A percentile compares a stretch with the other conserved stretches of the same genome.
Conservation (phyloP, 1,140 invertebrate genomes). For the Halesus radiatus region DNA sequence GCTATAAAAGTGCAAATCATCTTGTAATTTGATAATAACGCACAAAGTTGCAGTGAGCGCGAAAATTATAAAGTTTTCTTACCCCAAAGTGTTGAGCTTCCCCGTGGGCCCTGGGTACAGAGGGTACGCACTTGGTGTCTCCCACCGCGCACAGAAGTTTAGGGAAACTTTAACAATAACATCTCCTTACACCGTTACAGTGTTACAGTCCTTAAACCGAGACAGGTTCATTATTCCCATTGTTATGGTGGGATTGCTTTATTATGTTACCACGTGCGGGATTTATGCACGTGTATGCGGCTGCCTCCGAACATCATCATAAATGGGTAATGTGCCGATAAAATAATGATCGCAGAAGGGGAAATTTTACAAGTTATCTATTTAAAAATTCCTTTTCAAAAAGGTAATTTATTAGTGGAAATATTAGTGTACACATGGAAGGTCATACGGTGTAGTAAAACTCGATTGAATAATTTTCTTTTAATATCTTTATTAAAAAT, state of each 20-base stretch:
- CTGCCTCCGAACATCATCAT: background rate
- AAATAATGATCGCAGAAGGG: background rate
- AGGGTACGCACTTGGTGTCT: slow-evolving; percentile 13
- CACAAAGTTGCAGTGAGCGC: too few species aligned
- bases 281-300: slow-evolving; percentile 13
- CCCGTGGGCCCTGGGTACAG: too few species aligned
- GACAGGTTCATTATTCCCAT: slow-evolving; percentile 37
- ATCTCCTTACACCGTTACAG: background rate
- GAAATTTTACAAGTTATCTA: background rate
- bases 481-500: too few species aligned
- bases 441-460: too few species aligned
- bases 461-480: too few species aligned
- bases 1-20: too few species aligned
- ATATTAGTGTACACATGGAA: too few species aligned
- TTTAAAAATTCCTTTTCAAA: background rate
- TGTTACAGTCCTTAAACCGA: background rate
- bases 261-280: slow-evolving; percentile 34
- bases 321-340: background rate
- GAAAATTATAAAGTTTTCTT: too few species aligned
- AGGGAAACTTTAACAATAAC: slow-evolving; percentile 29
- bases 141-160: slow-evolving; percentile 18
- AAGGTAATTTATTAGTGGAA: too few species aligned
- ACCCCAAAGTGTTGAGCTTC: too few species aligned
- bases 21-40: too few species aligned
- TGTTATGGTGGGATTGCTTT: slow-evolving; percentile 41